Conservation (phyloP, 2,888 invertebrate genomes). For the Plagodis dolabraria region DNA sequence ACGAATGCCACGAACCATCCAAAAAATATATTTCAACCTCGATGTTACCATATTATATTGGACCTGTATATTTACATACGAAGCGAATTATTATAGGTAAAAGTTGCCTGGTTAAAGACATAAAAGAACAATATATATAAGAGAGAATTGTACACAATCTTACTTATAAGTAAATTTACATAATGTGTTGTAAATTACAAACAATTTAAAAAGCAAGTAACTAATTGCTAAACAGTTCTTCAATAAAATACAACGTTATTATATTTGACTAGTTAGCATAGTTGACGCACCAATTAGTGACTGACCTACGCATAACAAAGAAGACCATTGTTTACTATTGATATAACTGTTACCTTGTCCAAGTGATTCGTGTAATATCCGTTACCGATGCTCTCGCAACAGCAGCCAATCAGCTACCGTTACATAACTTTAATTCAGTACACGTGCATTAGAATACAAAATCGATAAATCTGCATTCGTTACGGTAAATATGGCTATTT, state of each 20-base stretch:
- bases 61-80: too few relatives aligned
- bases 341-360: conserved; percentile 17
- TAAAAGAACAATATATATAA: too few relatives aligned
- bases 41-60: too few relatives aligned
- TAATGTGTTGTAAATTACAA: too few relatives aligned
- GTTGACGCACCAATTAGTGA: conserved; percentile 2
- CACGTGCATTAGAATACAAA: conserved; percentile 15
- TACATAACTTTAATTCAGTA: conserved; percentile 14
- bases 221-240: too few relatives aligned
- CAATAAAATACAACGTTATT: not conserved
- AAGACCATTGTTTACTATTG: not conserved
- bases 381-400: conserved; percentile 17
- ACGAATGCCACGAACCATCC: not conserved
- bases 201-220: too few relatives aligned
- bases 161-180: too few relatives aligned
- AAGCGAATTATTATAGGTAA: too few relatives aligned
- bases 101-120: too few relatives aligned
- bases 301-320: not conserved
- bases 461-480: conserved; percentile 25
- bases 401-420: conserved; percentile 22
- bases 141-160: too few relatives aligned
- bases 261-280: not conserved
- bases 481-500: conserved; percentile 15
- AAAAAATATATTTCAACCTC: not conserved
- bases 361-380: conserved; percentile 20